These are phyloP conservation scores for Aphodius sticticus DNA, from an alignment of 2,888 invertebrate genomes.

Conservation along the genomic window DNA sequence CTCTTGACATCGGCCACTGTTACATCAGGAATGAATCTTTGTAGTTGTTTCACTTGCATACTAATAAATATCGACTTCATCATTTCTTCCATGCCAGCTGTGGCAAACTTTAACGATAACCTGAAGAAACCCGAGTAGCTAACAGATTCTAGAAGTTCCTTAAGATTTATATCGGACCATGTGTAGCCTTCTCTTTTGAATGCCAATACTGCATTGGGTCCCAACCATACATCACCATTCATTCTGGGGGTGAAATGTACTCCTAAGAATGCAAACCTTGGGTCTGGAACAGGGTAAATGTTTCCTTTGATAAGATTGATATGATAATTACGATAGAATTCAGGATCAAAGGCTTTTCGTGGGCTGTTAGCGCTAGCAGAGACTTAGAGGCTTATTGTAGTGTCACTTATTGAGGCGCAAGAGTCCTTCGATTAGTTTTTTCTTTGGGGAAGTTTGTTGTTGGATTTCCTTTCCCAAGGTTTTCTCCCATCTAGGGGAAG, in stretches of 20 bases:
- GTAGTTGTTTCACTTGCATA: slow-evolving; percentile 83
- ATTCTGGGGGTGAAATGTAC: slow-evolving; percentile 98
- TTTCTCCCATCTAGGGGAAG: too few species aligned
- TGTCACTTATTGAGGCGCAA: too few species aligned
- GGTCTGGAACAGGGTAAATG: slow-evolving; percentile 98
- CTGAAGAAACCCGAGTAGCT: slow-evolving; percentile 82
- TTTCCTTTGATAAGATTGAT: slow-evolving; percentile 79
- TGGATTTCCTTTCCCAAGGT: too few species aligned
- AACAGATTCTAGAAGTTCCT: slow-evolving; percentile 76
- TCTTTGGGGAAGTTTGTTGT: too few species aligned
- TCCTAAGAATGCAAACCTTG: slow-evolving; percentile 95
- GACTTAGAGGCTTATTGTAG: too few species aligned
- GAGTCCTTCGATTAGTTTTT: too few species aligned
- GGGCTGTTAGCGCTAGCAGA: too few species aligned
- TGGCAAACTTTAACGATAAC: slow-evolving; percentile 79
- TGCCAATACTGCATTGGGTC: slow-evolving; percentile 97
- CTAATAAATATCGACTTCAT: slow-evolving; percentile 78
- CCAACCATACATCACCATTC: slow-evolving; percentile 94
- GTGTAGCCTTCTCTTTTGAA: slow-evolving; percentile 96
- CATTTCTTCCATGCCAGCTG: slow-evolving; percentile 85
- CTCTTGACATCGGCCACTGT: slow-evolving; percentile 77
- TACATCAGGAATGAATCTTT: slow-evolving; percentile 85
- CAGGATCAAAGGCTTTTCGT: too few species aligned
- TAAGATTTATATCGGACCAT: slow-evolving; percentile 77
- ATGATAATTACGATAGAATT: too few species aligned